phyloP scores from a whole-genome alignment of 2,888 invertebrate genomes.

The Ischnus inquisitorius region DNA sequence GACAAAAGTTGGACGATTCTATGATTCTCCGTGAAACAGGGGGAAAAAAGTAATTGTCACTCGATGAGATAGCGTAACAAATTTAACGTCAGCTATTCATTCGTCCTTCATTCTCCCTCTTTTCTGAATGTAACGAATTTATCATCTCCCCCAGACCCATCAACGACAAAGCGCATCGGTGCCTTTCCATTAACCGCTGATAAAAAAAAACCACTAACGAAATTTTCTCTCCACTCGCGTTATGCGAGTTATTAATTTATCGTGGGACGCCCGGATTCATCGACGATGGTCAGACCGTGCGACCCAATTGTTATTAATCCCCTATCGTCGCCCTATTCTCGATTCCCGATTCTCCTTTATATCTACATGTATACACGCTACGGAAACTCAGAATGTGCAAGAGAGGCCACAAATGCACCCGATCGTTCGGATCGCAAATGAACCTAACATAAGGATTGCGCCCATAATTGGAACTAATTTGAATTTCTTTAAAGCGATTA shows the following conservation, averaged over 20 bases:
- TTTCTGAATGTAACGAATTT: slow-evolving; percentile 44
- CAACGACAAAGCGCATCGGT: slow-evolving; percentile 28
- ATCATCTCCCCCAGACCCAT: slow-evolving; percentile 13
- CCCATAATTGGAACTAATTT: background rate
- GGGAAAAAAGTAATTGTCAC: background rate
- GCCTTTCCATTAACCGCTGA: slow-evolving; percentile 20
- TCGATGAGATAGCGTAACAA: background rate
- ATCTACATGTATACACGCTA: no score
- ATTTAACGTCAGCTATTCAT: background rate
- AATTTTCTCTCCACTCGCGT: slow-evolving; percentile 28
- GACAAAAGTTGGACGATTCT: background rate
- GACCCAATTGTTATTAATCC: slow-evolving; percentile 34
- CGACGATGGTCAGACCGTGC: background rate
- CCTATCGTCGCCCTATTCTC: slow-evolving; percentile 1
- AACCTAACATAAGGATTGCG: background rate
- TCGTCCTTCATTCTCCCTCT: background rate
- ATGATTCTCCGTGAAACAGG: background rate
- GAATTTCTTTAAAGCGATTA: slow-evolving; percentile 9
- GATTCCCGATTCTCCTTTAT: background rate
- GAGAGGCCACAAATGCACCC: background rate
- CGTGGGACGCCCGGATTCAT: background rate
- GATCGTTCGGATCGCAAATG: background rate
- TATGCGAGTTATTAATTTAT: slow-evolving; percentile 40
- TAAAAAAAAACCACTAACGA: slow-evolving; percentile 38
- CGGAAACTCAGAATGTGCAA: background rate